These are phyloP conservation scores for Myotis yumanensis DNA, from an alignment of 2,113 vertebrate genomes.

Conservation along the genomic window DNA sequence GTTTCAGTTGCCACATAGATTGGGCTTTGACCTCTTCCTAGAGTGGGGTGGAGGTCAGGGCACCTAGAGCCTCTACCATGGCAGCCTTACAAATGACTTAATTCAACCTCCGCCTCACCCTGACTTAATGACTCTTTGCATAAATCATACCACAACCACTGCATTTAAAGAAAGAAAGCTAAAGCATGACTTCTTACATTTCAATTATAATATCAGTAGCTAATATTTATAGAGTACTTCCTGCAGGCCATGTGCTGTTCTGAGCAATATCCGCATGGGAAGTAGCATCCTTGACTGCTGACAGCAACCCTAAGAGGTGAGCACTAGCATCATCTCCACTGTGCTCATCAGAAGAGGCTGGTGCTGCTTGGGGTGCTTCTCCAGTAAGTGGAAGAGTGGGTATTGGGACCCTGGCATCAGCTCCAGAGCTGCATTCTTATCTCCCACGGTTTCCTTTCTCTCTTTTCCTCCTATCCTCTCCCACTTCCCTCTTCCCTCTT, in stretches of 20 bases:
- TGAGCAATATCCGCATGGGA: neutral
- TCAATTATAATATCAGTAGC: neutral
- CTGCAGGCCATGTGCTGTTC: accelerated
- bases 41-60: neutral
- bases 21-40: neutral
- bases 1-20: neutral
- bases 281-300: neutral
- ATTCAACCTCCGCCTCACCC: neutral
- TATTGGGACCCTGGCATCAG: accelerated
- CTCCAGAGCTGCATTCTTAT: neutral
- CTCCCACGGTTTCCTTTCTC: neutral
- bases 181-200: neutral
- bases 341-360: neutral
- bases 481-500: neutral
- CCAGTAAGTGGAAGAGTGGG: neutral
- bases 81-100: neutral
- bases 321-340: neutral
- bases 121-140: neutral
- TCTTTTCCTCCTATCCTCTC: neutral
- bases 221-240: neutral
- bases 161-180: neutral
- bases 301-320: neutral
- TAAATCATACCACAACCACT: neutral
- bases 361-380: neutral
- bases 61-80: neutral